These are phyloP conservation scores for Eulemur macaco DNA, from an alignment of 2,113 vertebrate genomes.

Conservation along the genomic window DNA sequence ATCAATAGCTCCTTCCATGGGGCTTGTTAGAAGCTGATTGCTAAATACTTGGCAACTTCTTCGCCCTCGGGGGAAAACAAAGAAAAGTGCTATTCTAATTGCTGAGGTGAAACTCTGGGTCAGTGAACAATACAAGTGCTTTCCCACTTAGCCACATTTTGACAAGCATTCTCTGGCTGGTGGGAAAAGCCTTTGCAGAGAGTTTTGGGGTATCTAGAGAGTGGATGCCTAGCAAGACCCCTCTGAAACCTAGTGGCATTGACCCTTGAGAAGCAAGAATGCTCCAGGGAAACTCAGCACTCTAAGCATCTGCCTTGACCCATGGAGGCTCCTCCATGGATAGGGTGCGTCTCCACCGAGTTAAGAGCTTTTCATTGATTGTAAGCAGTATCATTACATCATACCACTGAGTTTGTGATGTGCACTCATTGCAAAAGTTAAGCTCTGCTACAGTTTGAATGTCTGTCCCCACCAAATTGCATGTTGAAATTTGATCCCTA, in stretches of 20 bases:
- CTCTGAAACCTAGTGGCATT: background rate
- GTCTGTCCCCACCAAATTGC: too few species aligned
- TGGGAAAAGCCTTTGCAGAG: background rate
- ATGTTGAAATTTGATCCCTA: too few species aligned
- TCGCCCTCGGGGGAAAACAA: conserved; percentile 54
- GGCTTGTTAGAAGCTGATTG: conserved; percentile 65
- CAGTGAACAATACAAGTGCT: background rate
- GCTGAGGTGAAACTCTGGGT: conserved; percentile 24
- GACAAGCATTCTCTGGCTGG: background rate
- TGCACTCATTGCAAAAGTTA: background rate
- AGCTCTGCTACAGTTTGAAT: too few species aligned
- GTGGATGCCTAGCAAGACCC: background rate
- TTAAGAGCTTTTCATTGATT: background rate
- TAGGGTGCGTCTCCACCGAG: background rate
- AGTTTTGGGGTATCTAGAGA: background rate
- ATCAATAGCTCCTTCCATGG: conserved; percentile 53
- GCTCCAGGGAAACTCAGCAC: background rate
- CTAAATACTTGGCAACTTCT: conserved; percentile 34
- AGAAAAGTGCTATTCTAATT: conserved; percentile 57
- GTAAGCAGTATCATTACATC: background rate
- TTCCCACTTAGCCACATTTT: background rate
- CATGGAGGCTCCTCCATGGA: background rate
- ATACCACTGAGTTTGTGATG: background rate
- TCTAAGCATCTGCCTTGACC: background rate
- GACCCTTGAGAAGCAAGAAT: background rate